phyloP scores from a whole-genome alignment of 2,888 invertebrate genomes.

The Drosophila subsilvestris region DNA sequence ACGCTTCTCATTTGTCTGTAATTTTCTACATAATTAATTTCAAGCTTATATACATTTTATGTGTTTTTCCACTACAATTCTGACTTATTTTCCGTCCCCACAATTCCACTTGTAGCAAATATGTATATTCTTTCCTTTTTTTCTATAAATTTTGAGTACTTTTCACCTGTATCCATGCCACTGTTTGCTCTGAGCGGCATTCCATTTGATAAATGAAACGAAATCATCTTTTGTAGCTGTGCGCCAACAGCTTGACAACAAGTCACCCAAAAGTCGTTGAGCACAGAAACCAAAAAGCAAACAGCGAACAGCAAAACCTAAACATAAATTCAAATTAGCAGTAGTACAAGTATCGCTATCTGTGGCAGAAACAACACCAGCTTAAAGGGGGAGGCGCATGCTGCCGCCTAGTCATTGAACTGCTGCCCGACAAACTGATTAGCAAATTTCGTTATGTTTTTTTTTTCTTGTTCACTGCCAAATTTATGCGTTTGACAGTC shows the following conservation, averaged over 20 bases:
- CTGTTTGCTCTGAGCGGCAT: slow-evolving; percentile 12
- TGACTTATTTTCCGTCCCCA: not conserved
- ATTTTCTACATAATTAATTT: too few species aligned
- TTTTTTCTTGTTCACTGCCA: slow-evolving; percentile 8
- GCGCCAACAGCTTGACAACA: slow-evolving; percentile 49
- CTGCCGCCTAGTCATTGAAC: slow-evolving; percentile 35
- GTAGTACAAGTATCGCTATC: slow-evolving; percentile 9
- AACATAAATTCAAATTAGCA: slow-evolving; percentile 26
- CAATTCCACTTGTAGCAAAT: not conserved
- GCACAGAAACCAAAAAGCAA: slow-evolving; percentile 3
- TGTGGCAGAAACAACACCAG: not conserved
- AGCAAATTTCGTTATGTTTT: slow-evolving; percentile 27
- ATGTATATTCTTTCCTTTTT: not conserved
- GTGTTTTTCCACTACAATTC: not conserved
- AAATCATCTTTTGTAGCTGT: slow-evolving; percentile 29
- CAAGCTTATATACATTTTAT: not conserved
- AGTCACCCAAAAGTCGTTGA: slow-evolving; percentile 10
- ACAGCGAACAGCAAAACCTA: not conserved
- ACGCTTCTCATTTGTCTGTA: not conserved
- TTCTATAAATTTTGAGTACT: not conserved
- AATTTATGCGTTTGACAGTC: slow-evolving; percentile 57
- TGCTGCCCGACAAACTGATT: slow-evolving; percentile 30
- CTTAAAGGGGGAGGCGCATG: not conserved
- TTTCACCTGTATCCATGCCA: not conserved
- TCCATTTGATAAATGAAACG: slow-evolving; percentile 44